Base-by-base conservation (phyloP, 2,888 invertebrate genomes). In the Phalera bucephala region DNA sequence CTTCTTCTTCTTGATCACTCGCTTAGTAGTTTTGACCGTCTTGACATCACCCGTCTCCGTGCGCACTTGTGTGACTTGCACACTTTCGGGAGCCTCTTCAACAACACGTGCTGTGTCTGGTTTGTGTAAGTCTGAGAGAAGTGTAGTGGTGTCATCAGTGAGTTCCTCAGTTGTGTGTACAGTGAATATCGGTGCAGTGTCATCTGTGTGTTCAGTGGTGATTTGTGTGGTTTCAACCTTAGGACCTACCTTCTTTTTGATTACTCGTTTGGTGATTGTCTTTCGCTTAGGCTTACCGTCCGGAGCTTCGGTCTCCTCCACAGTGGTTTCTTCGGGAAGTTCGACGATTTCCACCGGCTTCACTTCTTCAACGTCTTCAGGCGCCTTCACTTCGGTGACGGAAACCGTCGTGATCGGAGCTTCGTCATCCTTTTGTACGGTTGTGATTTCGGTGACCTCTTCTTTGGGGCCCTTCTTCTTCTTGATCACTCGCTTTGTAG, bases 51-150 rank as follows among this genome's bases (percentile, higher is more conserved):
- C 80, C 32, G 51, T 63, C 19, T 67, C 66, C 5, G 21, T 36
- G 11, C 33, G 36, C 0, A 72, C 62, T 42, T 53, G 70, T 0
- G 65, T 63, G 1, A 80, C 64, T 45, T 80, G 73, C 1, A 86
- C 74, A 45, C 80, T 64, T 55, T 83, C 79, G 15, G 88, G 83
- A 74, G 52, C 11, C 32, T 63, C 64, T 25, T 62, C 55, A 9
- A 58, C n/a, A 0, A 55, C 14, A 3, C 45, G 25, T 0, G 63
- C 61, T 0, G 31, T 44, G 2, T 43, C 45, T 3, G 46, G 37
- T 32, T 38, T 33, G 20, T 28, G 28, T 38, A 35, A 17, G 2
- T 40, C 25, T 17, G 40, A 40, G 6, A 63, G 40, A 31, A 52
- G 45, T 35, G 56, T 50, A 2, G 48, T 43, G 0, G 48, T 36